Evolutionary conservation across 2,113 vertebrate species (phyloP).

Genomic region (Elanoides forficatus): DNA sequence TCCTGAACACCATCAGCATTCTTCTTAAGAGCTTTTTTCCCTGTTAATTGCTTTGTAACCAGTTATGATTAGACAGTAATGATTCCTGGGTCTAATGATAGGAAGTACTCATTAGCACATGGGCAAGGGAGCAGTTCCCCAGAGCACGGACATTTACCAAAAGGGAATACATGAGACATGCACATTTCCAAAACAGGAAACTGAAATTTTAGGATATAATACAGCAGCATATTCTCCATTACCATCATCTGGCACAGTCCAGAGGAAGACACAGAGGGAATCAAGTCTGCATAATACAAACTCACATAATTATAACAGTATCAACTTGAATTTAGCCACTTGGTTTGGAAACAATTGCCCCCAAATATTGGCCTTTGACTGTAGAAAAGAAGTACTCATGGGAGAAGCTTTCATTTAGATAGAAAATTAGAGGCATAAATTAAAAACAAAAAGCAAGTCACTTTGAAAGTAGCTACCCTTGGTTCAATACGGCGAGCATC

Average conservation of each 20-base stretch:
- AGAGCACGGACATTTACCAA: not conserved
- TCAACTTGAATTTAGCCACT: not conserved
- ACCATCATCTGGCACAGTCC: not conserved
- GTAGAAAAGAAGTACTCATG: not conserved
- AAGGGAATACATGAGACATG: not conserved
- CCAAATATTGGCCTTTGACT: not conserved
- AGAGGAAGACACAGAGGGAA: not conserved
- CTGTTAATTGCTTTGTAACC: not conserved
- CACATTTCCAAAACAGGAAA: not conserved
- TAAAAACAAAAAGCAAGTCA: not conserved
- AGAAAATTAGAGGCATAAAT: not conserved
- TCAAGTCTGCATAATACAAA: not conserved
- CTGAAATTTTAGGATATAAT: not conserved
- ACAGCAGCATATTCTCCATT: not conserved
- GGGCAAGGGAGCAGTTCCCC: slow-evolving; percentile 17
- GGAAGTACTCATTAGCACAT: slow-evolving; percentile 7
- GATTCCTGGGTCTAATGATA: not conserved
- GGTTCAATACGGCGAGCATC: accelerated
- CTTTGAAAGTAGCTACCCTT: not conserved
- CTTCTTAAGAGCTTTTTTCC: not conserved
- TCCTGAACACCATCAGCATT: not conserved
- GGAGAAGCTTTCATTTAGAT: not conserved
- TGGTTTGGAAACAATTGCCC: not conserved
- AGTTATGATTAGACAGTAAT: slow-evolving; percentile 17
- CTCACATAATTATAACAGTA: not conserved